Conservation (phyloP, 2,888 invertebrate genomes). For the Shargacucullia verbasci region DNA sequence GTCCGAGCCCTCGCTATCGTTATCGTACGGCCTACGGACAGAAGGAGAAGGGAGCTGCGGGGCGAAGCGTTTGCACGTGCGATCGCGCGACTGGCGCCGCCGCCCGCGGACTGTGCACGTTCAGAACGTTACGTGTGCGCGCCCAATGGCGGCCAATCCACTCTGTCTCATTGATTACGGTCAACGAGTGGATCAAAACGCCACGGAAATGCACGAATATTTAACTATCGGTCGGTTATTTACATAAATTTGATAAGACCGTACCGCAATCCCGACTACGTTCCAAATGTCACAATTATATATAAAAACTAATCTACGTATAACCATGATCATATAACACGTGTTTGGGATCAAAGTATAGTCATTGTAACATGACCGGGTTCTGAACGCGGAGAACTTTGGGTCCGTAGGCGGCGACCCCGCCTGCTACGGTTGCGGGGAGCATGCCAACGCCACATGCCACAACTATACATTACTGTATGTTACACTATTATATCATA, state of each 20-base stretch:
- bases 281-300: constrained; percentile 42
- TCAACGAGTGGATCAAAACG: constrained; percentile 24
- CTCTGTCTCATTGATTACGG: constrained; percentile 7
- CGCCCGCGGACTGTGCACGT: constrained; percentile 63
- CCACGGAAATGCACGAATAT: constrained; percentile 30
- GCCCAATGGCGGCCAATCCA: constrained; percentile 10
- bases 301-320: constrained; percentile 50
- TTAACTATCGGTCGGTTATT: constrained; percentile 44
- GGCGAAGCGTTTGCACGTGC: constrained; percentile 86
- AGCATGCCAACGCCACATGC: constrained; percentile 87
- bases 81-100: constrained; percentile 71
- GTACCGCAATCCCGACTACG: constrained; percentile 56
- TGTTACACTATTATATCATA: constrained; percentile 62
- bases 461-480: constrained; percentile 75
- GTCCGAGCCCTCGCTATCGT: constrained; percentile 88
- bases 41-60: constrained; percentile 88
- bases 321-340: constrained; percentile 48
- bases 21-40: constrained; percentile 89
- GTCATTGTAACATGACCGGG: constrained; percentile 55
- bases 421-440: constrained; percentile 77
- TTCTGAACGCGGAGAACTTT: constrained; percentile 74
- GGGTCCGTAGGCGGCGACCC: constrained; percentile 71
- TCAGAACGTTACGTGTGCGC: constrained; percentile 64
- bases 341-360: constrained; percentile 55
- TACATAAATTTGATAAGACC: constrained; percentile 53